Evolutionary conservation across 2,113 vertebrate species (phyloP).

Genomic region (Ahaetulla prasina): DNA sequence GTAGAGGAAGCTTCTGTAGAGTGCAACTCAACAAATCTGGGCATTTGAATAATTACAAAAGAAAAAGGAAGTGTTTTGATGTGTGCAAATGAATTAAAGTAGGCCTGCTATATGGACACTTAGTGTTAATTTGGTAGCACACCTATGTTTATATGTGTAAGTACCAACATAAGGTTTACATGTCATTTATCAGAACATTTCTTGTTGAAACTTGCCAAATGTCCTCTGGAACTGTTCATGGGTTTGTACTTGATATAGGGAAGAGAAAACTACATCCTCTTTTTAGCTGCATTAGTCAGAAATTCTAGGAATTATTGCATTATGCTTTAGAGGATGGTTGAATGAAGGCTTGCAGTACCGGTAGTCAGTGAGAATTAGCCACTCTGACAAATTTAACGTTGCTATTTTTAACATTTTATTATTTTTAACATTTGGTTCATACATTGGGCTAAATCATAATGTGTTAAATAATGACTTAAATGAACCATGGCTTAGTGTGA

Average conservation of each 20-base stretch:
- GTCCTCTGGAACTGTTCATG: background rate
- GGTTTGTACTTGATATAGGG: background rate
- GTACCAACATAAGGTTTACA: background rate
- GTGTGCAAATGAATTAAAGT: background rate
- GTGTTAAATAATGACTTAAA: background rate
- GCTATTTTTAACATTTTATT: background rate
- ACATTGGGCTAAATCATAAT: background rate
- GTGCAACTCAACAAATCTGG: conserved; percentile 12
- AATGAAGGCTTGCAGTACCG: background rate
- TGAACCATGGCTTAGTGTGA: background rate
- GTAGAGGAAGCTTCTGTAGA: conserved; percentile 18
- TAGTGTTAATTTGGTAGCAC: background rate
- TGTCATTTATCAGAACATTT: background rate
- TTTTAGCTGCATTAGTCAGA: background rate
- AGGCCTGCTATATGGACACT: background rate
- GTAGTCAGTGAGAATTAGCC: background rate
- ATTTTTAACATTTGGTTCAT: background rate
- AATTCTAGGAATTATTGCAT: background rate
- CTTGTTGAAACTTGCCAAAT: background rate
- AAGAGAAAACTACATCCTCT: background rate
- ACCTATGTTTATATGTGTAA: background rate
- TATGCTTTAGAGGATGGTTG: background rate
- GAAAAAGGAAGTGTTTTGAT: conserved; percentile 8
- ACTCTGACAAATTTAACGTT: background rate
- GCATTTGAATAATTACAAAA: conserved; percentile 21